Evolutionary conservation across 2,113 vertebrate genomes (phyloP), one percentile per base, ranked within the genome.

Genomic region (Triplophysa dalaica): DNA sequence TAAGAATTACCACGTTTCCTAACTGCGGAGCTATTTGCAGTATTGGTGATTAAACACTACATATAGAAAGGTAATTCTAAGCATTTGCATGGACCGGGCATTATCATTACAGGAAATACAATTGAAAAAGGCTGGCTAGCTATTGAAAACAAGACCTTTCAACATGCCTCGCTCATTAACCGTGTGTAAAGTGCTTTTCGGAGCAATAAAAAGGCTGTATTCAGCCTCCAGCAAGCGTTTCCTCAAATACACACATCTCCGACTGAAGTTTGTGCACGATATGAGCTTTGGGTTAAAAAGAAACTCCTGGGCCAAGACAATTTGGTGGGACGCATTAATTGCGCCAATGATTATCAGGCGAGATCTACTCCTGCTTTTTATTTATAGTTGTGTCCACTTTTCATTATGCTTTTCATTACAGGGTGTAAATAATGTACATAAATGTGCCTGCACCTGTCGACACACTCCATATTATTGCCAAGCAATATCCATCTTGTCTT

Each of bases 361-460:
- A 89, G 78, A 91, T 88, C 82, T 86, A 89, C 85, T 83, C 83
- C 84, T 54, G 70, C 73, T 87, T 87, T 86, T 92, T 93, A 93
- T 93, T 93, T 93, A 94, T 94, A 87, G 91, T 88, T 89, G 88
- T 89, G 89, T 93, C 91, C 90, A 93, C 92, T 94, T 93, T 94
- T 93, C 91, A 93, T 93, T 92, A 93, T 91, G 87, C 78, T 91
- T 89, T 94, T 93, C 92, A 93, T 94, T 93, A 92, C 81, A 33
- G 85, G 75, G 81, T 85, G 92, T 94, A 94, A 94, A 94, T 93
- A 93, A 93, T 89, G 82, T 43, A 79, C 83, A 77, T 93, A 91
- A 94, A 94, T 90, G 92, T 92, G 92, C 86, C 89, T 52, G 75
- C 81, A 70, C 84, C 29, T 85, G 81, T 85, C 78, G 79, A 88